Evolutionary conservation across 2,888 invertebrate genomes (phyloP).

Genomic region (Anoplius nigerrimus): DNA sequence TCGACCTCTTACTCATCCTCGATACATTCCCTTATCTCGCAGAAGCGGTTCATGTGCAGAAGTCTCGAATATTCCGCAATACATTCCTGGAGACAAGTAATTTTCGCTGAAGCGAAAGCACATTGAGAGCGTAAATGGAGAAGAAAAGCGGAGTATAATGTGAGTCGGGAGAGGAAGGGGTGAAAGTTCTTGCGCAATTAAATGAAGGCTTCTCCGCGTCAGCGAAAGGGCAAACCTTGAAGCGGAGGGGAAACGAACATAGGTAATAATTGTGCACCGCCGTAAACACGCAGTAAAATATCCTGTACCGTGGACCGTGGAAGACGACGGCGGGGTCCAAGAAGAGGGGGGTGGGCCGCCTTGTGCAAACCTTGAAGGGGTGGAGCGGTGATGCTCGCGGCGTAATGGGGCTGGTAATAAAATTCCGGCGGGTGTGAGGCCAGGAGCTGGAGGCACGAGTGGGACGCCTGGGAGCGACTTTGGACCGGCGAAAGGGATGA

Average conservation of each 20-base stretch:
- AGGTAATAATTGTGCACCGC: slow-evolving; percentile 53
- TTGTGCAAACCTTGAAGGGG: slow-evolving; percentile 36
- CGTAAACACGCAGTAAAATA: slow-evolving; percentile 58
- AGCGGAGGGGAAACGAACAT: background rate
- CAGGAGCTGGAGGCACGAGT: slow-evolving; percentile 31
- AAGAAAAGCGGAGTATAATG: background rate
- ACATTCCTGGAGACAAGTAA: too few species aligned
- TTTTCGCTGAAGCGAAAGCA: background rate
- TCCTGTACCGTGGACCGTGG: slow-evolving; percentile 34
- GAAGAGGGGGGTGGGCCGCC: slow-evolving; percentile 2
- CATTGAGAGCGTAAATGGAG: slow-evolving; percentile 4
- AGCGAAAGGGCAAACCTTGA: slow-evolving; percentile 7
- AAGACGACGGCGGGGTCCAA: background rate
- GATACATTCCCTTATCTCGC: too few species aligned
- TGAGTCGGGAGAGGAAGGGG: too few species aligned
- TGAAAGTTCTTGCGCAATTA: slow-evolving; percentile 21
- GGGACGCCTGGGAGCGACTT: slow-evolving; percentile 42
- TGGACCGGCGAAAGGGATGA: slow-evolving; percentile 24
- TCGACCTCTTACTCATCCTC: too few species aligned
- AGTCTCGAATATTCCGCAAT: too few species aligned
- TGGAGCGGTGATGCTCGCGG: slow-evolving; percentile 36
- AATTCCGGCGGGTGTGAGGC: slow-evolving; percentile 48
- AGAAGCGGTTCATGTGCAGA: too few species aligned
- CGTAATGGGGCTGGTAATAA: slow-evolving; percentile 62
- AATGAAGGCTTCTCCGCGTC: slow-evolving; percentile 26